Evolutionary conservation across 2,797 vertebrate genomes (phyloP).

Genomic region (Hydrophis major): DNA sequence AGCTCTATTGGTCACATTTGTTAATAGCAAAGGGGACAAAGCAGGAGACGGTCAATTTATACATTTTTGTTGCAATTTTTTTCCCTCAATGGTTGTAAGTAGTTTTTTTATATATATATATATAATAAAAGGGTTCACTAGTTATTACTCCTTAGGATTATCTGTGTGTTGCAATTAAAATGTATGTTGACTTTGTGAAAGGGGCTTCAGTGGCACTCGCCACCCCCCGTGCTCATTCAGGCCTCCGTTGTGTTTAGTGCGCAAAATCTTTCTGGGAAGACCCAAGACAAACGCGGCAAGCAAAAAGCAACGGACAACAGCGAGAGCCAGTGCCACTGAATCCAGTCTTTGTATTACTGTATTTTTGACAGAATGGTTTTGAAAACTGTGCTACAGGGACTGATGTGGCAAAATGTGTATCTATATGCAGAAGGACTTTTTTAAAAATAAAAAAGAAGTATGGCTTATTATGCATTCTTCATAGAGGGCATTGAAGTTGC

Average conservation of each 20-base stretch:
- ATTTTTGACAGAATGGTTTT: slow-evolving; percentile 83
- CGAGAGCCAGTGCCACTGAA: slow-evolving; percentile 84
- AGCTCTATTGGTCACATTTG: slow-evolving; percentile 79
- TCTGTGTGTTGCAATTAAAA: slow-evolving; percentile 83
- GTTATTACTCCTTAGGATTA: slow-evolving; percentile 82
- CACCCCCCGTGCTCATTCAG: slow-evolving; percentile 63
- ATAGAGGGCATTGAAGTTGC: slow-evolving; percentile 87
- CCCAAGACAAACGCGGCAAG: slow-evolving; percentile 50
- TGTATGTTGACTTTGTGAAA: slow-evolving; percentile 84
- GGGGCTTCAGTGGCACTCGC: slow-evolving; percentile 79
- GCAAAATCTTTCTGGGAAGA: slow-evolving; percentile 57
- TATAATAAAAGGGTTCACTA: slow-evolving; percentile 82
- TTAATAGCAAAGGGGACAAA: slow-evolving; percentile 79
- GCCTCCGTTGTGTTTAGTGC: slow-evolving; percentile 67
- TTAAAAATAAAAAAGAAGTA: slow-evolving; percentile 69
- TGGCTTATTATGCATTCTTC: slow-evolving; percentile 86
- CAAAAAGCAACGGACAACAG: slow-evolving; percentile 67
- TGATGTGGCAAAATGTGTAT: slow-evolving; percentile 82
- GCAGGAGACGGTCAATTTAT: slow-evolving; percentile 84
- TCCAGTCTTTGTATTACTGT: slow-evolving; percentile 84
- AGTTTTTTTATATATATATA: slow-evolving; percentile 61
- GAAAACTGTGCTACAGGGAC: slow-evolving; percentile 85
- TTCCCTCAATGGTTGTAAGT: slow-evolving; percentile 79
- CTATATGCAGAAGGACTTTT: slow-evolving; percentile 82
- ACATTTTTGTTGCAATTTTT: slow-evolving; percentile 76